These are phyloP conservation scores for Numida meleagris DNA, from an alignment of 2,113 vertebrate genomes.

Conservation along the genomic window DNA sequence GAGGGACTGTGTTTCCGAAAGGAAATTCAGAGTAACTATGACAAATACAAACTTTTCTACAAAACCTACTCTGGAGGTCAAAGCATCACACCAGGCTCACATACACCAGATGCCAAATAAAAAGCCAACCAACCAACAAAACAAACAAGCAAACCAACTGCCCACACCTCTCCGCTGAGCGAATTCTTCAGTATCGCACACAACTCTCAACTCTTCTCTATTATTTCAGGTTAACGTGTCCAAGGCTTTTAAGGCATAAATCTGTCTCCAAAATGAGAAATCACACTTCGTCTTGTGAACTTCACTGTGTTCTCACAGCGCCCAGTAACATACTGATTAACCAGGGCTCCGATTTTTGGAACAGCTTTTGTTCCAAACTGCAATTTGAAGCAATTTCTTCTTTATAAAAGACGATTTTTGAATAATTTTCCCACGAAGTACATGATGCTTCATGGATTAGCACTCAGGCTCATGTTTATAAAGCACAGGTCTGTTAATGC, in stretches of 20 bases:
- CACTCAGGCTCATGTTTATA: neutral
- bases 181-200: neutral
- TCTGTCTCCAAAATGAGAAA: neutral
- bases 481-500: neutral
- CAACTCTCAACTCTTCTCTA: neutral
- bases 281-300: neutral
- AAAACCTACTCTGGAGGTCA: neutral
- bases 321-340: neutral
- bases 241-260: neutral
- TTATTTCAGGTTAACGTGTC: neutral
- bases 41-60: neutral
- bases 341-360: neutral
- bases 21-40: neutral
- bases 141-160: neutral
- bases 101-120: neutral
- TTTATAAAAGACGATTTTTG: neutral
- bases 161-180: neutral
- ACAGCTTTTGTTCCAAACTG: neutral
- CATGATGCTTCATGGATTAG: neutral
- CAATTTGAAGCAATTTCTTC: neutral
- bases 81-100: neutral
- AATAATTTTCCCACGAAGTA: neutral
- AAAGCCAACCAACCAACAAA: neutral
- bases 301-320: neutral
- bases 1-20: neutral